A percentile compares a stretch with the other conserved stretches of the same genome.
Evolutionary conservation across 2,888 invertebrate genomes (phyloP).

Genomic region (Muscina levida): DNA sequence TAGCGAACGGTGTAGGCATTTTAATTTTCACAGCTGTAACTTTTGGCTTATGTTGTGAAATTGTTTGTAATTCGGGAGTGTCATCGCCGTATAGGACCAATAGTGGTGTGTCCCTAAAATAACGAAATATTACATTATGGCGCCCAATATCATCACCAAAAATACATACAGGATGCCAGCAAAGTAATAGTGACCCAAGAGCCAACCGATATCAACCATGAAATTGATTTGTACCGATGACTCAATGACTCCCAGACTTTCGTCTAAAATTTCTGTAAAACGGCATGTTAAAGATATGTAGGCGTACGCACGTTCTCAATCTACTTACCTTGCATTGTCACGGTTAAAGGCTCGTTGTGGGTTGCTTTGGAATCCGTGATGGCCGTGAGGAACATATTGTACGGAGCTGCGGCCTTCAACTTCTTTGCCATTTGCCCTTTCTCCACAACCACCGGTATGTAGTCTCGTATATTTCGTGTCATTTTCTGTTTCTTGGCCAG

Average conservation of each 20-base stretch:
- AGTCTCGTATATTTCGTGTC: slow-evolving; percentile 74
- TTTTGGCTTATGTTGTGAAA: slow-evolving; percentile 83
- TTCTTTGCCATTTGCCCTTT: slow-evolving; percentile 85
- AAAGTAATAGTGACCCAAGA: slow-evolving; percentile 90
- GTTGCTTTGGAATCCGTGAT: slow-evolving; percentile 85
- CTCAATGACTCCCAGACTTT: slow-evolving; percentile 87
- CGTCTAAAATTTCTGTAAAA: slow-evolving; percentile 86
- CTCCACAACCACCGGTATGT: slow-evolving; percentile 82
- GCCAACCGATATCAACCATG: slow-evolving; percentile 94
- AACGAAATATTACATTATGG: slow-evolving; percentile 1
- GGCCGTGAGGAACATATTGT: slow-evolving; percentile 87
- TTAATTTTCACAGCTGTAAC: slow-evolving; percentile 85
- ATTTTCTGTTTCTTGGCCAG: slow-evolving; percentile 77
- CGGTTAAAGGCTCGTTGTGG: slow-evolving; percentile 83
- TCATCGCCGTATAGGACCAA: slow-evolving; percentile 90
- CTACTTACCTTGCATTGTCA: slow-evolving; percentile 85
- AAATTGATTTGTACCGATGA: slow-evolving; percentile 93
- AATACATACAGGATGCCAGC: slow-evolving; percentile 85
- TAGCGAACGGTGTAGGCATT: slow-evolving; percentile 90
- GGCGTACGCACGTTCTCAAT: neutral
- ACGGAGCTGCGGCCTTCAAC: slow-evolving; percentile 85
- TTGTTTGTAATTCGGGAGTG: slow-evolving; percentile 82
- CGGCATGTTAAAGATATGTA: slow-evolving; percentile 18
- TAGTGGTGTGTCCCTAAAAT: slow-evolving; percentile 84
- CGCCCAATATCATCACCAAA: neutral